These are phyloP conservation scores for Oreotrochilus melanogaster DNA, from an alignment of 2,113 vertebrate genomes.

Conservation along the genomic window DNA sequence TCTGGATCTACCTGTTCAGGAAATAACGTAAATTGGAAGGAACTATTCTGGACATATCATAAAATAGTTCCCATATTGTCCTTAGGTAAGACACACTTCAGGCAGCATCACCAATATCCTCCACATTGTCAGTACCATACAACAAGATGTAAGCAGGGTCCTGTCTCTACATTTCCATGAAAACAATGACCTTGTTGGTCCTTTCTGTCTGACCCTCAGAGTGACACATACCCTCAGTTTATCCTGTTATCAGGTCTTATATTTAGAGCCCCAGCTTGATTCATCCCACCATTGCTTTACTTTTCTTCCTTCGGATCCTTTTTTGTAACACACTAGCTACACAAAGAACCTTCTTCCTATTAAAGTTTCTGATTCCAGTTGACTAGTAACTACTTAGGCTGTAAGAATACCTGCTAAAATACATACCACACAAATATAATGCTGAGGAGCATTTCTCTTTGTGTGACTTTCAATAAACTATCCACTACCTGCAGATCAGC, in stretches of 20 bases:
- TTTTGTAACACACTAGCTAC: not conserved
- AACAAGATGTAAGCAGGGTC: not conserved
- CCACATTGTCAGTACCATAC: not conserved
- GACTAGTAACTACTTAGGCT: not conserved
- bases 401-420: not conserved
- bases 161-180: not conserved
- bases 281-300: not conserved
- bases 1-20: not conserved
- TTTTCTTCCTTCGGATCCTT: not conserved
- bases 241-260: not conserved
- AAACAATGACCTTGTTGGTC: accelerated
- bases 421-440: accelerated
- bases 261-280: not conserved
- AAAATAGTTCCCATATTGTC: not conserved
- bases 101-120: not conserved
- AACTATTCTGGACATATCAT: not conserved
- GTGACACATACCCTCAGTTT: not conserved
- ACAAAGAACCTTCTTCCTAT: not conserved
- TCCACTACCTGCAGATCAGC: not conserved
- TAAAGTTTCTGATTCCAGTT: not conserved
- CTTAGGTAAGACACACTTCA: not conserved
- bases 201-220: not conserved
- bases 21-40: not conserved
- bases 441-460: not conserved
- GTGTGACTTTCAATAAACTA: not conserved